These are phyloP conservation scores for Drosophila yakuba DNA, from an alignment of 1,140 invertebrate genomes.

Conservation along the genomic window DNA sequence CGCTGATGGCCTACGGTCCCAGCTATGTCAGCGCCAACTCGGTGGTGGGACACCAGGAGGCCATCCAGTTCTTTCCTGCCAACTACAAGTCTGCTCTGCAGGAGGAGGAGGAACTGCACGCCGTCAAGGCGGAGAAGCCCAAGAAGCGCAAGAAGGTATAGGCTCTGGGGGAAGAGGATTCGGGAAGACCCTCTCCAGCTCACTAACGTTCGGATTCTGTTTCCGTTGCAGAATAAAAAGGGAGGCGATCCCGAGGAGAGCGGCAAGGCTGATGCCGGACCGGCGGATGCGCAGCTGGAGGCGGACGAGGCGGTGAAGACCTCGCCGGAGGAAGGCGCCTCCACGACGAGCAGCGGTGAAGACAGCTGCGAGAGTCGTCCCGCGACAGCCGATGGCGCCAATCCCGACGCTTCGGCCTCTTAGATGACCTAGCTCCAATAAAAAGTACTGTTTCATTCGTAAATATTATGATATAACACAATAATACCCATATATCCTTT, in stretches of 20 bases:
- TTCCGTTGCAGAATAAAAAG: constrained; percentile 60
- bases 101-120: constrained; percentile 68
- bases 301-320: constrained; percentile 66
- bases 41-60: constrained; percentile 86
- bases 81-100: constrained; percentile 85
- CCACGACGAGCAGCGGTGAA: constrained; percentile 73
- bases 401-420: constrained; percentile 22
- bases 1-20: constrained; percentile 86
- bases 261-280: constrained; percentile 27
- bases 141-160: constrained; percentile 72
- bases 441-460: neutral
- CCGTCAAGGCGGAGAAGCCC: constrained; percentile 69
- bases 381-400: constrained; percentile 66
- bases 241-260: constrained; percentile 49
- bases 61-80: constrained; percentile 87
- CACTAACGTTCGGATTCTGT: neutral
- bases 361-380: constrained; percentile 76
- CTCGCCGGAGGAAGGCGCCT: constrained; percentile 66
- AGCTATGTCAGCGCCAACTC: constrained; percentile 87
- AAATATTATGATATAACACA: too few relatives aligned
- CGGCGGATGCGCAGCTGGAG: constrained; percentile 48
- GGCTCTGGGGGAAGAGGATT: neutral
- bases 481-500: too few relatives aligned
- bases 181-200: neutral
- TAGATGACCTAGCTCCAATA: neutral